phyloP scores from a whole-genome alignment of 2,113 vertebrate species.

The Phodopus roborovskii region DNA sequence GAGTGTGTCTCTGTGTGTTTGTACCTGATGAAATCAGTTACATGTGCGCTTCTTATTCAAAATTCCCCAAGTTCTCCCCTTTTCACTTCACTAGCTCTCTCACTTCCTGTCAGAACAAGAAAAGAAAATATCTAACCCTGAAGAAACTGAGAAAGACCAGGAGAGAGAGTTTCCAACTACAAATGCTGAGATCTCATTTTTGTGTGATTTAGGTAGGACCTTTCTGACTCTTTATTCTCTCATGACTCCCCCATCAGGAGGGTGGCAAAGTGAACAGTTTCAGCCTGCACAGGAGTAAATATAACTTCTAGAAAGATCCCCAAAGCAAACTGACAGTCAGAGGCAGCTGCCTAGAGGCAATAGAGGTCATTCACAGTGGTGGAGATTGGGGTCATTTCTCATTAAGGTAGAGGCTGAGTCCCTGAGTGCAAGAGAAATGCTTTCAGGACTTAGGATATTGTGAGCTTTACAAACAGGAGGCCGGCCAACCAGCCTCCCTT shows the following conservation, averaged over 20 bases:
- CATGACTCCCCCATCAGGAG: conserved; percentile 31
- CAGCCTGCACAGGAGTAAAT: conserved; percentile 59
- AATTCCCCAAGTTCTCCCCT: conserved; percentile 16
- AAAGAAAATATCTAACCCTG: conserved; percentile 19
- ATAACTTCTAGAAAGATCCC: conserved; percentile 55
- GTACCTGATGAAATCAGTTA: conserved; percentile 40
- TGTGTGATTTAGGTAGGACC: conserved; percentile 40
- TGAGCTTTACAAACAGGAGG: neutral
- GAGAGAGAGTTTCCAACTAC: conserved; percentile 11
- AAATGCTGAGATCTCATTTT: neutral
- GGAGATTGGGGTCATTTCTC: neutral
- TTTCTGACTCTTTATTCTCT: conserved; percentile 43
- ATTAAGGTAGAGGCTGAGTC: neutral
- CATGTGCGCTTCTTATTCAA: conserved; percentile 46
- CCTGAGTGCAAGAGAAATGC: neutral
- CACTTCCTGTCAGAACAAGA: neutral
- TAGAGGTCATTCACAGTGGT: neutral
- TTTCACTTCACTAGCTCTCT: neutral
- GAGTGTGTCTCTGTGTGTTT: neutral
- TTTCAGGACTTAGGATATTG: neutral
- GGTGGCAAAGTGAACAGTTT: conserved; percentile 53
- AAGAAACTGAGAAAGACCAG: conserved; percentile 12
- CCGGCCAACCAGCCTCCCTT: neutral
- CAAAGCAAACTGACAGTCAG: conserved; percentile 49
- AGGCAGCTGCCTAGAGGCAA: neutral